These are phyloP conservation scores for Acropora yongei DNA, from an alignment of 64 coral and sea anemone species.

Conservation along the genomic window DNA sequence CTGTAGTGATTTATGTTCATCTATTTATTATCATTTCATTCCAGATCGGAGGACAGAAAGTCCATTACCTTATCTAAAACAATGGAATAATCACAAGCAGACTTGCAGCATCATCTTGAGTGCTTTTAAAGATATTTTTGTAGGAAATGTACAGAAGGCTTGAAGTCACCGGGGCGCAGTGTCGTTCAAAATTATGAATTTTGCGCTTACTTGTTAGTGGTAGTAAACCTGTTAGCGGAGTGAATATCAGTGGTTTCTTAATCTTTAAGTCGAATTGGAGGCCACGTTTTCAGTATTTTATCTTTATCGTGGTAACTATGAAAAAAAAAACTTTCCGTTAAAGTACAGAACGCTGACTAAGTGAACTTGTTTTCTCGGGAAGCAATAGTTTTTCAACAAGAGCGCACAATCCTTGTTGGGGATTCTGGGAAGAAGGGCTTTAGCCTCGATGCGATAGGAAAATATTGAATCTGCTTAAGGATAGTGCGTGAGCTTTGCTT, in stretches of 20 bases:
- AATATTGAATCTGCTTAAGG: not conserved
- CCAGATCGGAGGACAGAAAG: conserved; percentile 49
- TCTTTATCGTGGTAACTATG: not conserved
- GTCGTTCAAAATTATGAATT: not conserved
- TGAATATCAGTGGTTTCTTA: not conserved
- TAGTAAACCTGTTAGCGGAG: not conserved
- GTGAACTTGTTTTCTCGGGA: not conserved
- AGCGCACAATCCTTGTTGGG: not conserved
- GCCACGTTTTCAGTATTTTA: not conserved
- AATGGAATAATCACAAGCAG: not conserved
- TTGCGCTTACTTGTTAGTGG: not conserved
- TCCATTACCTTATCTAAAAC: conserved; percentile 35
- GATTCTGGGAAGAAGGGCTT: not conserved
- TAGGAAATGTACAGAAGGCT: not conserved
- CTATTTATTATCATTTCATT: not conserved
- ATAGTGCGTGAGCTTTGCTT: not conserved
- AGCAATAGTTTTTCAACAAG: not conserved
- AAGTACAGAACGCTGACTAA: not conserved
- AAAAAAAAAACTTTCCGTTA: not conserved
- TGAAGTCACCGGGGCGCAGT: not conserved
- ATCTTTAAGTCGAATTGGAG: not conserved
- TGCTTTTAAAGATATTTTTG: conserved; percentile 40
- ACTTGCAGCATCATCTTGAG: not conserved
- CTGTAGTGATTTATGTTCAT: not conserved
- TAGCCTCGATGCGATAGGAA: not conserved